A percentile compares a stretch with the other conserved stretches of the same genome.
These are phyloP conservation scores for Schrankia costaestrigalis DNA, from an alignment of 2,888 invertebrate species.

Conservation along the genomic window DNA sequence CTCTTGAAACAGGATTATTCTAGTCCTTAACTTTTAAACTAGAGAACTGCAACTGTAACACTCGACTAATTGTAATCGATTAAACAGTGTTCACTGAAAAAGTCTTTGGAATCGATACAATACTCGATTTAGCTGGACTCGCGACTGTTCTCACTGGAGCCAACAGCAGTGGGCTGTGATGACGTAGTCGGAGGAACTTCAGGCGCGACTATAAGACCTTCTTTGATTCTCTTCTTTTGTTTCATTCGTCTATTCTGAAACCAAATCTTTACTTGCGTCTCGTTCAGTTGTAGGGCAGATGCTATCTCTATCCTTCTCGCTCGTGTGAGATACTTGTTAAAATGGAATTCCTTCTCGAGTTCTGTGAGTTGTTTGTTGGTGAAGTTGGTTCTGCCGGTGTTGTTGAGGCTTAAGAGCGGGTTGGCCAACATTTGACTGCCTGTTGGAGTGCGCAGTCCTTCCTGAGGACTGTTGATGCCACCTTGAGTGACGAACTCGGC, in stretches of 20 bases:
- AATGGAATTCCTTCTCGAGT: conserved; percentile 99
- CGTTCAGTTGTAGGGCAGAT: conserved; percentile 96
- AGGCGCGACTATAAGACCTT: conserved; percentile 85
- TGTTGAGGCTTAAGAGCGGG: conserved; percentile 82
- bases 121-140: conserved; percentile 81
- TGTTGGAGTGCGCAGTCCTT: conserved; percentile 72
- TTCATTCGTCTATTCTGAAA: conserved; percentile 99
- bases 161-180: conserved; percentile 60
- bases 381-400: conserved; percentile 98
- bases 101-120: conserved; percentile 12
- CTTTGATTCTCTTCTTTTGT: conserved; percentile 98
- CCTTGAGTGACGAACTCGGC: conserved; percentile 74
- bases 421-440: conserved; percentile 71
- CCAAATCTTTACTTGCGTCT: conserved; percentile 99
- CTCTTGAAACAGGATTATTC: conserved; percentile 9
- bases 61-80: conserved; percentile 15
- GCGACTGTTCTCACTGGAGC: conserved; percentile 86
- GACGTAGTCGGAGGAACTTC: conserved; percentile 73
- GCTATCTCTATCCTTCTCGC: conserved; percentile 99
- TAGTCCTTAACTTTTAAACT: conserved; percentile 14
- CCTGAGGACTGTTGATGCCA: conserved; percentile 73
- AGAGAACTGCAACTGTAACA: conserved; percentile 12
- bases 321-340: conserved; percentile 98
- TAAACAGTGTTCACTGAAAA: conserved; percentile 26
- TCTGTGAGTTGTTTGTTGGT: conserved; percentile 99